These are phyloP conservation scores for Pangasius macronema DNA, from an alignment of 2,797 vertebrate species.

Conservation along the genomic window DNA sequence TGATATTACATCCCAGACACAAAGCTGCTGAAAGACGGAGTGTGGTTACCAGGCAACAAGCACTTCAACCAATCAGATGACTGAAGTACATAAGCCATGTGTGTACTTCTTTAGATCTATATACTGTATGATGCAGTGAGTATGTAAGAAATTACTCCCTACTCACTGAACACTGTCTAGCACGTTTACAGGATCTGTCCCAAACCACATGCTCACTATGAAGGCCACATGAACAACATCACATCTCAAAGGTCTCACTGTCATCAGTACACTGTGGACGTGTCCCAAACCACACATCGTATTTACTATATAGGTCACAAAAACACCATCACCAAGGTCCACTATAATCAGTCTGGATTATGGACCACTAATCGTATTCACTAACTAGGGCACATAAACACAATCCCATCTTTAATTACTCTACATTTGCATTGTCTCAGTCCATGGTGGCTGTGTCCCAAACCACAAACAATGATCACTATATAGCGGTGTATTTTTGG, in stretches of 20 bases:
- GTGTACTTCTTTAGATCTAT: slow-evolving; percentile 6
- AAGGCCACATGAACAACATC: neutral
- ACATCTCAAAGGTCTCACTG: neutral
- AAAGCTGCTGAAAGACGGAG: slow-evolving; percentile 71
- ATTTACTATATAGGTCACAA: neutral
- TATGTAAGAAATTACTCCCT: neutral
- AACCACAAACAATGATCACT: neutral
- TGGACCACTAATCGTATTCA: neutral
- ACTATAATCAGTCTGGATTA: neutral
- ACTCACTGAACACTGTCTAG: neutral
- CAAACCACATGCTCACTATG: neutral
- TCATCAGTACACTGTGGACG: too few species aligned
- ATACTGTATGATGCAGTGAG: neutral
- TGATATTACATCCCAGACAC: slow-evolving; percentile 73
- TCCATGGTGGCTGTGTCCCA: neutral
- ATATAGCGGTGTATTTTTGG: too few species aligned
- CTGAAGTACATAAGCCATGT: slow-evolving; percentile 53
- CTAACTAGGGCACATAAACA: neutral
- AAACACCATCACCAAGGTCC: neutral
- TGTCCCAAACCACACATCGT: neutral
- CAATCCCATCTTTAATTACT: neutral
- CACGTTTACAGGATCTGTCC: neutral
- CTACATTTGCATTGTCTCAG: neutral
- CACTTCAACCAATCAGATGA: slow-evolving; percentile 73
- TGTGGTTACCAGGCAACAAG: slow-evolving; percentile 81